Conservation (phyloP, 2,888 invertebrate genomes). For the Tuta absoluta region DNA sequence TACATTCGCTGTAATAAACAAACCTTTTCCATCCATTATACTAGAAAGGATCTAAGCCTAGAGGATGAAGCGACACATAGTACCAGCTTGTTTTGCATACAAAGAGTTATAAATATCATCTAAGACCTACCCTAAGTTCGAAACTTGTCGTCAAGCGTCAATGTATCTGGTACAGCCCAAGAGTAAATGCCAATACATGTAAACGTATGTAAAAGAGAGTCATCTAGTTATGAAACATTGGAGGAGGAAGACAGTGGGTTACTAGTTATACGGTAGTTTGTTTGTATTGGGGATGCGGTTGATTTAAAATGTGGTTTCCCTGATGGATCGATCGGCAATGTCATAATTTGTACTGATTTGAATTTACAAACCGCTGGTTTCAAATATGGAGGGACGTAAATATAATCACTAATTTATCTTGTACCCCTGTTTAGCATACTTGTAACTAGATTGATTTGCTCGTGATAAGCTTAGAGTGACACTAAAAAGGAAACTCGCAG, state of each 20-base stretch:
- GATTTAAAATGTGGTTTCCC: conserved; percentile 29
- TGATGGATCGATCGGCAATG: not conserved
- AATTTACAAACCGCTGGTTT: conserved; percentile 3
- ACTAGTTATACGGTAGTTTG: conserved; percentile 45
- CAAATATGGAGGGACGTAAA: conserved; percentile 9
- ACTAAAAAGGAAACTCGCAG: conserved; percentile 3
- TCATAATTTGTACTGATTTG: conserved; percentile 11
- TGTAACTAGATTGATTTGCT: conserved; percentile 12
- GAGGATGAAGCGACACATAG: conserved; percentile 58
- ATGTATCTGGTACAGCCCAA: conserved; percentile 31
- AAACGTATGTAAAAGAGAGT: conserved; percentile 69
- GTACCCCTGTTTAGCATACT: conserved; percentile 16
- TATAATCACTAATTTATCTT: conserved; percentile 11
- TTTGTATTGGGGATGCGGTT: conserved; percentile 34
- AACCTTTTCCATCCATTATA: conserved; percentile 19
- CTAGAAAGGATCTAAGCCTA: conserved; percentile 19
- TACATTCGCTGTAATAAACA: conserved; percentile 19
- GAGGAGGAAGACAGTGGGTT: conserved; percentile 47
- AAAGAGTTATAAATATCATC: conserved; percentile 79
- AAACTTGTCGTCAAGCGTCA: conserved; percentile 50
- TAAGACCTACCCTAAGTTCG: conserved; percentile 63
- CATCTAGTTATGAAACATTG: conserved; percentile 60
- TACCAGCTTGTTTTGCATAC: conserved; percentile 74
- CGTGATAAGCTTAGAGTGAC: not conserved
- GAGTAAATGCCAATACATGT: conserved; percentile 66